Conservation (phyloP, 1,140 invertebrate genomes). For the Rhagoletis pomonella region DNA sequence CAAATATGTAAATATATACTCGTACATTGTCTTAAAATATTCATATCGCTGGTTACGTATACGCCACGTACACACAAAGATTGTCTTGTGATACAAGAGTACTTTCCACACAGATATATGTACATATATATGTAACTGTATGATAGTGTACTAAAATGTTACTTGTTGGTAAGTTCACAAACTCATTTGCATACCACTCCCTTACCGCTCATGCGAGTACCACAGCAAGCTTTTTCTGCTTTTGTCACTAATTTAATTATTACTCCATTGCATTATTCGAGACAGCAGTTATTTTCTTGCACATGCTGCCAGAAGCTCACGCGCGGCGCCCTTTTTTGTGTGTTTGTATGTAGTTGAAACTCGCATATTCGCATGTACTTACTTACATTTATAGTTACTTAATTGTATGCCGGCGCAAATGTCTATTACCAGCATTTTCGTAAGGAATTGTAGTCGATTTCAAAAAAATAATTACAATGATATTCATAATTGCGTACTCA, state of each 20-base stretch:
- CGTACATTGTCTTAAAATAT: background rate
- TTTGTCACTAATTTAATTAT: slow-evolving; percentile 19
- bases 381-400: background rate
- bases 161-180: background rate
- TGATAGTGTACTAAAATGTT: background rate
- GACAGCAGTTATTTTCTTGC: background rate
- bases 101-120: background rate
- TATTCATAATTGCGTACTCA: background rate
- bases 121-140: background rate
- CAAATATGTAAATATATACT: background rate
- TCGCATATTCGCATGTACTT: background rate
- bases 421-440: background rate
- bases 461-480: background rate
- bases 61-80: background rate
- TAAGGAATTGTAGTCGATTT: background rate
- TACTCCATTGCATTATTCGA: background rate
- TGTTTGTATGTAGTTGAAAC: background rate
- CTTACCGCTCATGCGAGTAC: background rate
- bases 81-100: background rate
- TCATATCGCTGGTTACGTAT: slow-evolving; percentile 32
- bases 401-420: background rate
- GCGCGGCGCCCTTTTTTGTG: background rate
- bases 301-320: background rate
- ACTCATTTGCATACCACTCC: background rate
- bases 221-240: background rate